phyloP scores from a whole-genome alignment of 64 coral and sea anemone genomes.

The Montipora capricornis region DNA sequence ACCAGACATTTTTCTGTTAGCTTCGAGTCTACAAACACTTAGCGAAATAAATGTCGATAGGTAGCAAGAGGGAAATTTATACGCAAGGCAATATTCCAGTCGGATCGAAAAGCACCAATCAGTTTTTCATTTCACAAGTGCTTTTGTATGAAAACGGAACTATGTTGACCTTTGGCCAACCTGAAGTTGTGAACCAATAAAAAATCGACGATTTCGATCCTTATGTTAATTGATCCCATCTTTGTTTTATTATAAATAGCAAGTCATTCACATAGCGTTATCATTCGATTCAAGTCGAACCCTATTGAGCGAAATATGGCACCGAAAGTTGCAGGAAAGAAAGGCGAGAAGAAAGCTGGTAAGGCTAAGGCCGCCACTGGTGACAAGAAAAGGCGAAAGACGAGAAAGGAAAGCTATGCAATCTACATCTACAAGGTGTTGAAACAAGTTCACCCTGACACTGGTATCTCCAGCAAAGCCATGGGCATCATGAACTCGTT shows the following conservation, averaged over 20 bases:
- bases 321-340: conserved; percentile 38
- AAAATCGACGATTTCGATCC: conserved; percentile 10
- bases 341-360: conserved; percentile 47
- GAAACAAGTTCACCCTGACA: conserved; percentile 68
- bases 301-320: background rate
- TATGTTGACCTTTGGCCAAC: background rate
- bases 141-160: no score
- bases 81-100: no score
- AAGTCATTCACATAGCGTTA: background rate
- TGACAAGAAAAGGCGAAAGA: conserved; percentile 33
- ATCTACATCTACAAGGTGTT: conserved; percentile 74
- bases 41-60: no score
- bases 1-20: conserved; percentile 21
- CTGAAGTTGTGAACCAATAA: background rate
- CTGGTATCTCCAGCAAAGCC: conserved; percentile 75
- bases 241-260: background rate
- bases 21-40: background rate
- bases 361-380: conserved; percentile 32
- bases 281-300: background rate
- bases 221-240: background rate
- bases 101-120: no score
- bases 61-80: no score
- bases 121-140: no score
- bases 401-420: conserved; percentile 66
- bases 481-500: conserved; percentile 83